Evolutionary conservation across 2,113 vertebrate species (phyloP), one percentile per base, ranked within the genome.

Genomic region (Centropus bengalensis): DNA sequence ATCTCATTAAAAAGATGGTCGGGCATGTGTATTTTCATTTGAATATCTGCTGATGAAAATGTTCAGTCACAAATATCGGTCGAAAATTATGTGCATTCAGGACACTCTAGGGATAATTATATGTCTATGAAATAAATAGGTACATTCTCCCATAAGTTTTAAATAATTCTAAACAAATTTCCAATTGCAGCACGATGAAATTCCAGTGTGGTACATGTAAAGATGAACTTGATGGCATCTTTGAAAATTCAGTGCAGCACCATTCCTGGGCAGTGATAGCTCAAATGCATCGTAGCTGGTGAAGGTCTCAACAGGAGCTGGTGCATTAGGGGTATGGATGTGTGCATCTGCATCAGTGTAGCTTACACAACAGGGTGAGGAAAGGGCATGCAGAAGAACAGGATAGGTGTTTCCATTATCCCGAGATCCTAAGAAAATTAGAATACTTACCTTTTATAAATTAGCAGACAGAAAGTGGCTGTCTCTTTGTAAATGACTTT

Each of bases 31-130:
- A 54, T 76, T 82, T 91, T 85, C 18, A 23, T 94, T 86, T 86
- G 64, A 63, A 28, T 86, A 68, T 88, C 42, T 83, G 47, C 82
- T 63, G 21, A 86, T 83, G 42, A 84, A 86, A 75, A 78, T 81
- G 9, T 74, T 74, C 32, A 62, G 5, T 18, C 83, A 28, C 38
- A 71, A 83, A 30, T 22, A 75, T 90, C 60, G 44, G 27, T 84
- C 60, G 88, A 81, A 94, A 90, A 67, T 70, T 74, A 47, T 6
- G 14, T 78, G 60, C 38, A 10, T 81, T 88, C 40, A 55, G 23
- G 73, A 36, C 18, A 52, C 30, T 78, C 52, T 60, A 75, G 77
- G 52, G 73, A 92, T 28, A 44, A 63, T 78, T 86, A 92, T 66
- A 78, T 63, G 66, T 64, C 47, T 23, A 28, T 96, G 49, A 78